A percentile compares a stretch with the other conserved stretches of the same genome.
These are phyloP conservation scores for Drosophila lutescens DNA, from an alignment of 2,888 invertebrate species.

Conservation along the genomic window DNA sequence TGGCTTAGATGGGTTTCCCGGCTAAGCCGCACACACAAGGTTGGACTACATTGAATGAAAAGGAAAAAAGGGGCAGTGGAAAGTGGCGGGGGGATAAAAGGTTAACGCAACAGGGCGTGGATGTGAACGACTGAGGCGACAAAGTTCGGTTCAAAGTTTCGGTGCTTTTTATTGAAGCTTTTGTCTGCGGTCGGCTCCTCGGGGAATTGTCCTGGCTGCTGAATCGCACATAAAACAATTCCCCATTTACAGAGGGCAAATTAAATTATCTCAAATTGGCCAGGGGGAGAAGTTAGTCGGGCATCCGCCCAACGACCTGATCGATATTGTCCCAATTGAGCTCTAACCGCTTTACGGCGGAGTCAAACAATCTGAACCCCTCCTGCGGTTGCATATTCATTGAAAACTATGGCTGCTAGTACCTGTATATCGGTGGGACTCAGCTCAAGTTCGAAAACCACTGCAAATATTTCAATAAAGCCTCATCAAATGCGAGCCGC, in stretches of 20 bases:
- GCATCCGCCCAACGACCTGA: slow-evolving; percentile 9
- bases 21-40: slow-evolving; percentile 43
- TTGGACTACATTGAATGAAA: slow-evolving; percentile 47
- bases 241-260: slow-evolving; percentile 50
- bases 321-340: slow-evolving; percentile 38
- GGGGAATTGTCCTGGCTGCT: slow-evolving; percentile 21
- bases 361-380: slow-evolving; percentile 54
- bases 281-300: slow-evolving; percentile 27
- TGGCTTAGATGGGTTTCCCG: slow-evolving; percentile 67
- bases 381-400: slow-evolving; percentile 17
- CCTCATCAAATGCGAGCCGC: slow-evolving; percentile 38
- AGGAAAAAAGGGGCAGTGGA: neutral
- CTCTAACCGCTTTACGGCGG: slow-evolving; percentile 33
- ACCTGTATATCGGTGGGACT: slow-evolving; percentile 12
- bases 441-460: slow-evolving; percentile 24
- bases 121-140: slow-evolving; percentile 15
- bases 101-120: slow-evolving; percentile 64
- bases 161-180: slow-evolving; percentile 66
- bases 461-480: slow-evolving; percentile 42
- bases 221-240: slow-evolving; percentile 54
- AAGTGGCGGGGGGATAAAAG: slow-evolving; percentile 46
- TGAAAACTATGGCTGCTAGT: slow-evolving; percentile 5
- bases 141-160: slow-evolving; percentile 52
- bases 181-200: slow-evolving; percentile 54
- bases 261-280: slow-evolving; percentile 53